These are phyloP conservation scores for Knipowitschia caucasica DNA, from an alignment of 2,797 vertebrate genomes.

Conservation along the genomic window DNA sequence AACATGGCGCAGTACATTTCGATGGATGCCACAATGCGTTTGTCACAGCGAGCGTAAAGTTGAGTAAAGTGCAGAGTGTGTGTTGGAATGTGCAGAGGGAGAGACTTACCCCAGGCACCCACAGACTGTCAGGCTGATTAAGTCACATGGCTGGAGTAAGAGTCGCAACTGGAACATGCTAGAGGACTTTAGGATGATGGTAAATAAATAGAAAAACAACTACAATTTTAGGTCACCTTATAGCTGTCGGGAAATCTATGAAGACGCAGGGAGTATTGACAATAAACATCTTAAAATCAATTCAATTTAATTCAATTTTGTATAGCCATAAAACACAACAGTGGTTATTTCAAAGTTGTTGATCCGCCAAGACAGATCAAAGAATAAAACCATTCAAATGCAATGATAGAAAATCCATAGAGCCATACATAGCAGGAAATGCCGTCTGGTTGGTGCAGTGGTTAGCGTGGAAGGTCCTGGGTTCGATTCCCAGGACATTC, in stretches of 20 bases:
- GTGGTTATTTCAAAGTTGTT: too few species aligned
- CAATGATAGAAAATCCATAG: too few species aligned
- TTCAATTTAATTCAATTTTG: too few species aligned
- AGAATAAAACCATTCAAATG: too few species aligned
- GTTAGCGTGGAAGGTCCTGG: too few species aligned
- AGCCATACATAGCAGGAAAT: too few species aligned
- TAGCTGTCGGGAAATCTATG: constrained; percentile 19
- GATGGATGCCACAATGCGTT: constrained; percentile 87
- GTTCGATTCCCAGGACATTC: too few species aligned
- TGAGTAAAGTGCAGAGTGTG: constrained; percentile 76
- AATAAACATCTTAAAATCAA: too few species aligned
- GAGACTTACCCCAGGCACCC: constrained; percentile 82
- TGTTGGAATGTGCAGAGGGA: constrained; percentile 72
- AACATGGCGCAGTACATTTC: constrained; percentile 65
- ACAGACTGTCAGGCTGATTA: constrained; percentile 90
- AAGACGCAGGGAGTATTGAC: neutral
- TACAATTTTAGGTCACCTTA: constrained; percentile 53
- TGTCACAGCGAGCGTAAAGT: constrained; percentile 80
- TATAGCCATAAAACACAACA: too few species aligned
- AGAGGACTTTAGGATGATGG: constrained; percentile 48
- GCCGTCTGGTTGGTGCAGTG: too few species aligned
- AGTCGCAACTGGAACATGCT: constrained; percentile 70
- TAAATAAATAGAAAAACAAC: constrained; percentile 59
- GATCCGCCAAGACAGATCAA: too few species aligned
- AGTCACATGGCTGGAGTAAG: constrained; percentile 77